These are phyloP conservation scores for Latrodectus elegans DNA, from an alignment of 2,888 invertebrate species.

Conservation along the genomic window DNA sequence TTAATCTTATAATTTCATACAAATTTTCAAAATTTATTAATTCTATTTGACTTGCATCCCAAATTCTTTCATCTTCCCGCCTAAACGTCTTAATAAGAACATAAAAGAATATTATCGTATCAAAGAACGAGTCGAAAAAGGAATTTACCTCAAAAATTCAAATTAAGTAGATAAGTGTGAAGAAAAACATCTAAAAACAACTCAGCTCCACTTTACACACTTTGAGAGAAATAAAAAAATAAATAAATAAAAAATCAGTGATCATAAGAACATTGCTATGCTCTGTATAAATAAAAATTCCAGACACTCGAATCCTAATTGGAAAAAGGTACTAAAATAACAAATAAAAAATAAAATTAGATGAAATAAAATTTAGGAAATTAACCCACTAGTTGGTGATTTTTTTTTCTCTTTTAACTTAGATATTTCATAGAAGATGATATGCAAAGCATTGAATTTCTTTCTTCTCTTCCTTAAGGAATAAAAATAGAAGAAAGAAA, in stretches of 20 bases:
- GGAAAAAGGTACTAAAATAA: neutral
- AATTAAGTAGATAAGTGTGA: neutral
- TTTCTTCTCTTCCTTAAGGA: conserved; percentile 5
- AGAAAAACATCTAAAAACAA: neutral
- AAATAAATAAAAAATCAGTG: neutral
- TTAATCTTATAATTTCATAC: too few relatives aligned
- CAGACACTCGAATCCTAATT: conserved; percentile 44
- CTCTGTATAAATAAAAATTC: conserved; percentile 37
- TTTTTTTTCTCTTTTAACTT: neutral
- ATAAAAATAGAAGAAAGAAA: conserved; percentile 11
- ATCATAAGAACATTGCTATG: too few relatives aligned
- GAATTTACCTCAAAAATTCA: too few relatives aligned
- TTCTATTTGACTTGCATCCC: too few relatives aligned
- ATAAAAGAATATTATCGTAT: too few relatives aligned
- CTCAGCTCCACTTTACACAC: neutral
- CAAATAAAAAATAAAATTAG: neutral
- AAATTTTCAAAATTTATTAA: too few relatives aligned
- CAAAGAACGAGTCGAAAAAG: too few relatives aligned
- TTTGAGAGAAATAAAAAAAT: neutral
- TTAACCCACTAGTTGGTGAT: conserved; percentile 33
- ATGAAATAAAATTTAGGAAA: conserved; percentile 11
- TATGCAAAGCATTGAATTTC: neutral
- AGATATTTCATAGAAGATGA: neutral
- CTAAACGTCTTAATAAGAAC: too few relatives aligned
- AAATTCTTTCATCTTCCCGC: too few relatives aligned